phyloP scores from a whole-genome alignment of 2,113 vertebrate genomes.

The Danionella cerebrum region DNA sequence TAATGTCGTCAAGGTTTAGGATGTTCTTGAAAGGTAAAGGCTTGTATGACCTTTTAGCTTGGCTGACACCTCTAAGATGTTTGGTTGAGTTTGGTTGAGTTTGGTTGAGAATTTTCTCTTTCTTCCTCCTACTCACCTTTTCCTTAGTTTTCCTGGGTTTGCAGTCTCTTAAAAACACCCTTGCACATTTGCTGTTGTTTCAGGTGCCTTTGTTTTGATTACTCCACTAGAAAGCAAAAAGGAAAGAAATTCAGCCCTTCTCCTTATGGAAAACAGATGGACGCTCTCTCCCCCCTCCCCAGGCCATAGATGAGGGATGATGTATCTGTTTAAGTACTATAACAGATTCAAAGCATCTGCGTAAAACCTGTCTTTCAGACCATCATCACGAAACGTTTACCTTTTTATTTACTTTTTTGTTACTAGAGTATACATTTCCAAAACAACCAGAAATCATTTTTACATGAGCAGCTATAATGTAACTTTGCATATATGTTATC shows the following conservation, averaged over 20 bases:
- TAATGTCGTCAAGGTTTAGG: no score
- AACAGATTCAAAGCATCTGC: conserved; percentile 23
- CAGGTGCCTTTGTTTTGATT: conserved; percentile 18
- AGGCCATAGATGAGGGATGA: not conserved
- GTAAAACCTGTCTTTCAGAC: not conserved
- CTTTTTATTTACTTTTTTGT: no score
- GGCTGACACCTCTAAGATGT: no score
- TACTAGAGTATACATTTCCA: no score
- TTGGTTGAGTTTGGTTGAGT: no score
- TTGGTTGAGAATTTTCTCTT: no score
- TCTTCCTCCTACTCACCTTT: no score
- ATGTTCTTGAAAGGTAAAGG: no score
- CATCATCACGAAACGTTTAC: not conserved
- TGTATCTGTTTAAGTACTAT: conserved; percentile 20
- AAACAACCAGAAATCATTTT: no score
- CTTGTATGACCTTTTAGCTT: no score
- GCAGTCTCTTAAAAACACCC: not conserved
- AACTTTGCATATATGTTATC: no score
- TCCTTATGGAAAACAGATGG: conserved; percentile 15
- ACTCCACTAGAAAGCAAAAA: not conserved
- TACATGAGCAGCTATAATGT: no score
- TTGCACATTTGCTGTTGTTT: conserved; percentile 13
- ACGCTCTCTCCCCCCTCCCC: not conserved
- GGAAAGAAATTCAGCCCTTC: not conserved
- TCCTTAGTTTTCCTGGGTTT: not conserved